Evolutionary conservation across 2,113 vertebrate genomes (phyloP), one percentile per base, ranked within the genome.

Genomic region (Paratilapia polleni): DNA sequence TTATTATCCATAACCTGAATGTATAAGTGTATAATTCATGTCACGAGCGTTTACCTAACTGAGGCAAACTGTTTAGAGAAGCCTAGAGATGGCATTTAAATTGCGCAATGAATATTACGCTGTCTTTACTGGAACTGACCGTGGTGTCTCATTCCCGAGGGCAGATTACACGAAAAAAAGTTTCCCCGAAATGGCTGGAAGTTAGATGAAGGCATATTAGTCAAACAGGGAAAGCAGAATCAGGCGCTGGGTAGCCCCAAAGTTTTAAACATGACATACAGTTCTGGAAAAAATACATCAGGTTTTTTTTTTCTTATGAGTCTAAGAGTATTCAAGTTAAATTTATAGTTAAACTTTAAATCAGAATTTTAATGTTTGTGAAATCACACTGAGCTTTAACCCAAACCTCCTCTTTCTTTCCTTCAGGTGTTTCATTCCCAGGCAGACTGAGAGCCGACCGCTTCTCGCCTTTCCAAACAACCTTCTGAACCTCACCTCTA

Each of bases 81-180:
- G 28, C 83, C 78, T 62, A 57, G n/a, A 57, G 17, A 2, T 6
- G 52, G 60, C 49, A 57, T 56, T 73, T 26, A 81, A 81, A 82
- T 93, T 91, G 86, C 82, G 82, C 85, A 94, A 91, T 52, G 10
- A 47, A 47, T 78, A 91, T 91, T 89, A 81, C 74, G 38, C 3
- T 26, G 82, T 64, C 73, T 85, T 96, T 95, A 93, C 95, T 94
- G 95, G 94, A 95, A 96, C 36, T 92, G 88, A 87, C 76, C 78
- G 73, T 60, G 68, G 79, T 89, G 86, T 60, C 82, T 88, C 80
- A 54, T 64, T 85, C 87, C 82, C 77, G 82, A 84, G 87, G 86
- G 89, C 73, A 66, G 68, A 87, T 91, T 88, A 83, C 83, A 62
- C 54, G 70, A 28, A 80, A 47, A 56, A 80, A 84, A 82, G 56